Evolutionary conservation across 2,888 invertebrate genomes (phyloP).

Genomic region (Agriopis marginaria): DNA sequence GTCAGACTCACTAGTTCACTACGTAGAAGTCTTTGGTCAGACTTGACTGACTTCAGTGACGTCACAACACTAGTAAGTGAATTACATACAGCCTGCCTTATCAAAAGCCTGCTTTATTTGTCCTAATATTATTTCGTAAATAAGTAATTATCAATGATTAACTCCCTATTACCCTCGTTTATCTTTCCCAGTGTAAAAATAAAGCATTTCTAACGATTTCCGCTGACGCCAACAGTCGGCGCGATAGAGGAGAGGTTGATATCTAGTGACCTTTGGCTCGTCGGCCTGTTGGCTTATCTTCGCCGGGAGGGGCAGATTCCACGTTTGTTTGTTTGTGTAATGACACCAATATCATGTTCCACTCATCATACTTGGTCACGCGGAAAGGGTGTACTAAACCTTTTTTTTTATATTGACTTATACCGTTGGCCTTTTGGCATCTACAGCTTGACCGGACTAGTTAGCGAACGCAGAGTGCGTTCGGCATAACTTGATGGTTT

Average conservation of each 20-base stretch:
- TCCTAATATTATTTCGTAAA: background rate
- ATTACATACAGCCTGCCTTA: too few relatives aligned
- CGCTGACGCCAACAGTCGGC: conserved; percentile 46
- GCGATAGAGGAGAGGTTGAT: conserved; percentile 40
- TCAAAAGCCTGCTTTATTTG: too few relatives aligned
- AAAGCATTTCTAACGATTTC: conserved; percentile 50
- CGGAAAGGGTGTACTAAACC: too few relatives aligned
- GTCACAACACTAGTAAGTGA: too few relatives aligned
- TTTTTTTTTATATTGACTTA: too few relatives aligned
- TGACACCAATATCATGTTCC: conserved; percentile 13
- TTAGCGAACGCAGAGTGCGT: too few relatives aligned
- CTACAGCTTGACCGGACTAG: too few relatives aligned
- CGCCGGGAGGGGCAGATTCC: conserved; percentile 51
- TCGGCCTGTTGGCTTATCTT: conserved; percentile 56
- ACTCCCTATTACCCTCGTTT: conserved; percentile 32
- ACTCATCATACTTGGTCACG: conserved; percentile 1
- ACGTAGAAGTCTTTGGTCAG: too few relatives aligned
- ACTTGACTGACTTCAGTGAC: too few relatives aligned
- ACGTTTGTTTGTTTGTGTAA: conserved; percentile 36
- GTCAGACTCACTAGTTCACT: too few relatives aligned
- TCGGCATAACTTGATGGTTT: too few relatives aligned
- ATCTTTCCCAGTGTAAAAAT: conserved; percentile 28
- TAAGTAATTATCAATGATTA: conserved; percentile 19
- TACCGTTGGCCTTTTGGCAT: too few relatives aligned
- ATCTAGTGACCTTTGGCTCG: conserved; percentile 60